phyloP scores from a whole-genome alignment of 1,140 invertebrate genomes.

The Onthophagus taurus region DNA sequence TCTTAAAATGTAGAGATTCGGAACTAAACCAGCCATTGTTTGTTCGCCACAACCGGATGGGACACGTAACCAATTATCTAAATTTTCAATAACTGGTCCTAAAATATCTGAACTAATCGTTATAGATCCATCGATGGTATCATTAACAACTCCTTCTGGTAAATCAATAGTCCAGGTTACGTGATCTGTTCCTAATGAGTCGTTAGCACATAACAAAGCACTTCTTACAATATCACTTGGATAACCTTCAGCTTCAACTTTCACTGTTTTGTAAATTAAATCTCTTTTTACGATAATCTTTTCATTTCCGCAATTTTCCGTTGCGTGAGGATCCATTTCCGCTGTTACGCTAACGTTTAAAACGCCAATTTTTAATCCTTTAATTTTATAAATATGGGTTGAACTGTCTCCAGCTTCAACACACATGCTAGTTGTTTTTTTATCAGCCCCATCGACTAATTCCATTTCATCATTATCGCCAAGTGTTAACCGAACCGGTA shows the following conservation, averaged over 20 bases:
- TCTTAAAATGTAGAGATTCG: conserved; percentile 59
- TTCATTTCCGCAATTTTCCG: conserved; percentile 34
- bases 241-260: conserved; percentile 50
- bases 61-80: conserved; percentile 45
- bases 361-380: conserved; percentile 43
- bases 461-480: conserved; percentile 40
- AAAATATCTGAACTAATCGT: conserved; percentile 48
- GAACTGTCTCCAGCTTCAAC: conserved; percentile 38
- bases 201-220: conserved; percentile 41
- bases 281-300: conserved; percentile 37
- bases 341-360: conserved; percentile 52
- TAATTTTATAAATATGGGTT: conserved; percentile 43
- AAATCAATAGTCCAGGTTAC: conserved; percentile 28
- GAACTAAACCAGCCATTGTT: conserved; percentile 68
- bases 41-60: conserved; percentile 67
- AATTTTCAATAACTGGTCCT: conserved; percentile 45
- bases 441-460: conserved; percentile 18
- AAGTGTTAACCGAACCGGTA: conserved; percentile 51
- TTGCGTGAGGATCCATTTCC: conserved; percentile 40
- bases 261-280: conserved; percentile 43
- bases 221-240: conserved; percentile 42
- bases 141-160: conserved; percentile 39
- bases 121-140: conserved; percentile 43
- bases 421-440: conserved; percentile 34
- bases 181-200: conserved; percentile 16